Evolutionary conservation across 2,797 vertebrate genomes (phyloP), one percentile per base, ranked within the genome.

Genomic region (Atherinosoma microstoma): DNA sequence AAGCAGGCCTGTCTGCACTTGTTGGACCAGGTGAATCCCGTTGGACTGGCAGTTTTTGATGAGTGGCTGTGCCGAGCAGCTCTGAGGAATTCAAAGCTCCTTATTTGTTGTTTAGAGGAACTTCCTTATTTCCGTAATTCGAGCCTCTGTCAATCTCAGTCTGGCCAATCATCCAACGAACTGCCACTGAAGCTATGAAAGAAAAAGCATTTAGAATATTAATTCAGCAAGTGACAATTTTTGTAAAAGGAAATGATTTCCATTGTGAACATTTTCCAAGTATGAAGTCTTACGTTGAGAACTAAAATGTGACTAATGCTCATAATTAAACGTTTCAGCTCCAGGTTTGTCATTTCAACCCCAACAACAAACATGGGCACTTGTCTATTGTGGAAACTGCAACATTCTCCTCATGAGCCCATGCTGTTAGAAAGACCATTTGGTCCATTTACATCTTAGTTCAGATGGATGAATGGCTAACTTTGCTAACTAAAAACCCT

Each of bases 141-240:
- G 98, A 99, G 51, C 96, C 95, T 81, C 90, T 96, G 86, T 97
- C 84, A 13, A 98, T 99, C 91, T 99, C 98, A 0, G 98, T 99
- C 89, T 98, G 96, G 0, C 95, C 96, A 3, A 99, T 99, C 98
- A 99, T 99, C 96, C 97, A 97, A 87, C 96, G 96, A 45, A 97
- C 93, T 42, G 94, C 96, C 68, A 95, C 64, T 16, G 98, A 98
- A 58, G 90, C 98, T 99, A 93, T 20, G 71, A 89, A 88, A 67
- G 13, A 34, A 78, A 76, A 75, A 0, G 77, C 42, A 64, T 32
- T 76, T 27, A 72, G 51, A 75, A 42, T 6, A 38, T 13, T 10
- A 27, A 45, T 40, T n/a, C 13, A 79, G 15, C 2, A 16, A 62
- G 16, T 56, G 24, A 57, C 1, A 29, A 24, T 9, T 64, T 47